Evolutionary conservation across 2,113 vertebrate species (phyloP).

Genomic region (Centropristis striata): DNA sequence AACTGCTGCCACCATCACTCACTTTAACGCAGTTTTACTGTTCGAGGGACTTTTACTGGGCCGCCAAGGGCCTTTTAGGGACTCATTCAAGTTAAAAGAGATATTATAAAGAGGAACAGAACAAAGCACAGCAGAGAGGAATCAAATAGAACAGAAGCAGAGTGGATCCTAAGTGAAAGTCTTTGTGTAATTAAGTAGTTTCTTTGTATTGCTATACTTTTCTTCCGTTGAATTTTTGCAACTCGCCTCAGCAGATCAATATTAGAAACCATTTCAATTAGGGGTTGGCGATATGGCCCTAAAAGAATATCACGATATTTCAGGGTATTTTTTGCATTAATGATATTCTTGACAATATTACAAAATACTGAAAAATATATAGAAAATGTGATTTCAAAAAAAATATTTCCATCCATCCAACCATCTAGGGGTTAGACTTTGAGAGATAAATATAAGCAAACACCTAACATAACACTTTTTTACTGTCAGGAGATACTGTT

Average conservation of each 20-base stretch:
- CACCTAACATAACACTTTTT: too few species aligned
- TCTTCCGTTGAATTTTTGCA: neutral
- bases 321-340: too few species aligned
- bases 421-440: too few species aligned
- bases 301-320: too few species aligned
- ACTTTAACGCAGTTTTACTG: conserved; percentile 61
- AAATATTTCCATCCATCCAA: too few species aligned
- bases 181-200: conserved; percentile 10
- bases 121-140: conserved; percentile 1
- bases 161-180: conserved; percentile 3
- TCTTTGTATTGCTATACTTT: neutral
- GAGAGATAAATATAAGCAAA: too few species aligned
- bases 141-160: conserved; percentile 5
- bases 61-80: conserved; percentile 41
- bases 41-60: conserved; percentile 50
- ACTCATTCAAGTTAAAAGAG: conserved; percentile 46
- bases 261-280: too few species aligned
- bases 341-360: too few species aligned
- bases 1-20: conserved; percentile 59
- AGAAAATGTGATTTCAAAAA: too few species aligned
- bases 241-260: neutral
- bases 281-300: too few species aligned
- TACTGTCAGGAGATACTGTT: too few species aligned
- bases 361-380: too few species aligned
- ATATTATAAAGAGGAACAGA: conserved; percentile 27